phyloP scores from a whole-genome alignment of 2,888 invertebrate species.

The Tigriopus californicus region DNA sequence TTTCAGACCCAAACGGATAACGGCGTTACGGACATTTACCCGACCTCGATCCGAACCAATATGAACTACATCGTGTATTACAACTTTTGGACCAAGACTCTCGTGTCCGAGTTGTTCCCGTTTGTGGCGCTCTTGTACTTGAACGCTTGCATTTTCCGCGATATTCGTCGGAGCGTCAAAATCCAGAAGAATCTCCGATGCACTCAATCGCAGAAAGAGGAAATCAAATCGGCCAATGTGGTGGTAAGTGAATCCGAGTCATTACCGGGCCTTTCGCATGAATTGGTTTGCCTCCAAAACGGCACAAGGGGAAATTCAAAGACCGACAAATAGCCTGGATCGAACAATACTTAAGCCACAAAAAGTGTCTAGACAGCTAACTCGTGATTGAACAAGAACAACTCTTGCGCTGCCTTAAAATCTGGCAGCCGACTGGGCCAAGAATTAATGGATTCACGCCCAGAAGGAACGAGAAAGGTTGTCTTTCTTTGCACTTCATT shows the following conservation, averaged over 20 bases:
- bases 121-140: slow-evolving; percentile 7
- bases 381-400: too few relatives aligned
- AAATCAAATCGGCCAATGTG: slow-evolving; percentile 12
- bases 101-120: slow-evolving; percentile 9
- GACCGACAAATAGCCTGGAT: too few relatives aligned
- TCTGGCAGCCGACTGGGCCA: too few relatives aligned
- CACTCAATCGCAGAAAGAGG: slow-evolving; percentile 12
- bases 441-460: too few relatives aligned
- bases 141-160: slow-evolving; percentile 9
- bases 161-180: slow-evolving; percentile 8
- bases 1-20: slow-evolving; percentile 1
- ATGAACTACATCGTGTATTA: slow-evolving; percentile 6
- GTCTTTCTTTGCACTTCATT: background rate
- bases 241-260: slow-evolving; percentile 6
- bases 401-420: too few relatives aligned
- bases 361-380: too few relatives aligned
- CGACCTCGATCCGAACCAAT: slow-evolving; percentile 4
- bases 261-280: too few relatives aligned
- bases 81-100: slow-evolving; percentile 8
- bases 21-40: background rate
- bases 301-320: too few relatives aligned
- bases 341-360: too few relatives aligned
- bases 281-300: too few relatives aligned
- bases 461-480: too few relatives aligned
- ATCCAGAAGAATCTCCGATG: slow-evolving; percentile 10